phyloP scores from a whole-genome alignment of 2,113 vertebrate genomes.

The Ibidorhyncha struthersii region DNA sequence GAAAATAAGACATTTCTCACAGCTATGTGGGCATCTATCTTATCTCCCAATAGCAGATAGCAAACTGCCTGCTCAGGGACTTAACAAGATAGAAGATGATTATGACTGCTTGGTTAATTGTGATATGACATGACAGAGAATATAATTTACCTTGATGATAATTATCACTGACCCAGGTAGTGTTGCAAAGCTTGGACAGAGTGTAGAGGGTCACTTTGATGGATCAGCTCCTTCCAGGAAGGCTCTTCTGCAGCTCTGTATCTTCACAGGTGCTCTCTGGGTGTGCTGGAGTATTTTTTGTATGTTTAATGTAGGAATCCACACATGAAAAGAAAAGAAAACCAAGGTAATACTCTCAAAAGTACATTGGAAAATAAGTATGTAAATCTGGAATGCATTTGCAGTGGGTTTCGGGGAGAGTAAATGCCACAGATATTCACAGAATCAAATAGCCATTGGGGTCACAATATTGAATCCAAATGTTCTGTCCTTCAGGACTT shows the following conservation, averaged over 20 bases:
- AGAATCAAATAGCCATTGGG: background rate
- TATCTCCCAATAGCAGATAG: background rate
- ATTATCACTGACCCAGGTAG: slow-evolving; percentile 32
- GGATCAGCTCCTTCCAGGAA: background rate
- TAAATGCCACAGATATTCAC: background rate
- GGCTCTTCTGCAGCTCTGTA: background rate
- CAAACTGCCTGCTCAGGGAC: background rate
- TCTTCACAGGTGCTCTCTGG: background rate
- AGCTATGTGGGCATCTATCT: background rate
- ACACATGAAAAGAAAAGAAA: background rate
- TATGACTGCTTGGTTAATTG: slow-evolving; percentile 41
- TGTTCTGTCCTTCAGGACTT: background rate
- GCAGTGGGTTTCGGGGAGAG: background rate
- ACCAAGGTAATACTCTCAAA: background rate
- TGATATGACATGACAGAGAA: slow-evolving; percentile 38
- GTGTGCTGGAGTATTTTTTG: background rate
- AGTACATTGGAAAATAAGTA: background rate
- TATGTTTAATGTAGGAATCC: background rate
- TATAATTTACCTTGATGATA: slow-evolving; percentile 51
- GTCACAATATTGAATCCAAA: background rate
- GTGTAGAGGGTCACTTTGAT: background rate
- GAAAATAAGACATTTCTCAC: background rate
- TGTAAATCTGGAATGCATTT: background rate
- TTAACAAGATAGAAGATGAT: slow-evolving; percentile 5
- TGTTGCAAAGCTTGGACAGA: slow-evolving; percentile 24